Evolutionary conservation across 2,113 vertebrate species (phyloP).

Genomic region (Boulengeromyrus knoepffleri): DNA sequence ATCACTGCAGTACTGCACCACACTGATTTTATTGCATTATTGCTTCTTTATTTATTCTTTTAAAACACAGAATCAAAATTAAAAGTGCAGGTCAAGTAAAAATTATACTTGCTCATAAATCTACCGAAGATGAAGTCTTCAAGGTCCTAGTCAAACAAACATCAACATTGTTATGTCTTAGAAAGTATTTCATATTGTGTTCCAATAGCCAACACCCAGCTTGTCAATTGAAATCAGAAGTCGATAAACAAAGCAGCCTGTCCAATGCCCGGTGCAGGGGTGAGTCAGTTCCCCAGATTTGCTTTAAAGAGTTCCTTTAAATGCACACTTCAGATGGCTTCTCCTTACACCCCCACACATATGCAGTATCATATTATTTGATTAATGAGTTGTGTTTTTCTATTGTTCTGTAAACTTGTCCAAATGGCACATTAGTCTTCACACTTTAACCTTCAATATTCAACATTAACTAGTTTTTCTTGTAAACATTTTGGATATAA

Average conservation of each 20-base stretch:
- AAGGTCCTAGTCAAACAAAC: background rate
- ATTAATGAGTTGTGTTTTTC: slow-evolving; percentile 62
- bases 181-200: slow-evolving; percentile 66
- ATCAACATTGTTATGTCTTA: slow-evolving; percentile 24
- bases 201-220: slow-evolving; percentile 57
- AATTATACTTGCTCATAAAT: slow-evolving; percentile 22
- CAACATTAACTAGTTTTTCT: slow-evolving; percentile 60
- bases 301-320: slow-evolving; percentile 59
- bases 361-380: slow-evolving; percentile 25
- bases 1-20: background rate
- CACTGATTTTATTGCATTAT: background rate
- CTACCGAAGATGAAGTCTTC: background rate
- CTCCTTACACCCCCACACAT: background rate
- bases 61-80: background rate
- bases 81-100: background rate
- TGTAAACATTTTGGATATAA: slow-evolving; percentile 42
- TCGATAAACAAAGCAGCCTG: slow-evolving; percentile 65
- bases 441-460: slow-evolving; percentile 58
- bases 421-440: slow-evolving; percentile 65
- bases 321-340: slow-evolving; percentile 39
- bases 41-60: background rate
- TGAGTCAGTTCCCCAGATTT: slow-evolving; percentile 51
- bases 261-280: slow-evolving; percentile 52
- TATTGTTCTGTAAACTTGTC: slow-evolving; percentile 74
- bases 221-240: slow-evolving; percentile 63